Conservation (phyloP, 2,797 vertebrate species). For the Notoglanidium macrostoma region DNA sequence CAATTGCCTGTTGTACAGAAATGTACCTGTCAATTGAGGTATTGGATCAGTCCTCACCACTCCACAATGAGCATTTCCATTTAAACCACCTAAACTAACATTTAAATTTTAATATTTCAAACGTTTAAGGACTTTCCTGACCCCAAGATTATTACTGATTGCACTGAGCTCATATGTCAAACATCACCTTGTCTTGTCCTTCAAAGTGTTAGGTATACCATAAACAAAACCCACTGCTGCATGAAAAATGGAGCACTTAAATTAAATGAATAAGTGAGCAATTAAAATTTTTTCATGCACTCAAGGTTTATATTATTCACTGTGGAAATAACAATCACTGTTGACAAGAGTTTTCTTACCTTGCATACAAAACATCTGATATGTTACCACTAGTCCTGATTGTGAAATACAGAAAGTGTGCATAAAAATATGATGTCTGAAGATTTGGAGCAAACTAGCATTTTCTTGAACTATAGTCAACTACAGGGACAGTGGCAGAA, state of each 20-base stretch:
- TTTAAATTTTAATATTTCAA: conserved; percentile 3
- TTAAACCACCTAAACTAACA: conserved; percentile 9
- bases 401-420: not conserved
- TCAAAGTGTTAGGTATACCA: conserved; percentile 7
- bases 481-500: not conserved
- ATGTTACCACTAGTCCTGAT: not conserved
- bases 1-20: not conserved
- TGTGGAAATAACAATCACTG: not conserved
- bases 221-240: not conserved
- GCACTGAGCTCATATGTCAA: conserved; percentile 11
- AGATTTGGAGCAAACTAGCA: not conserved
- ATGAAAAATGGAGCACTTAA: not conserved
- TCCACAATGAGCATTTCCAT: conserved; percentile 1
- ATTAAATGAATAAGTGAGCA: not conserved
- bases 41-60: not conserved
- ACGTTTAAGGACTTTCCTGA: not conserved
- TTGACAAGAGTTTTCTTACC: conserved; percentile 17
- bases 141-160: not conserved
- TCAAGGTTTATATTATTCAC: not conserved
- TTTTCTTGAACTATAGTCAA: not conserved
- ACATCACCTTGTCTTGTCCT: not conserved
- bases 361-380: no score
- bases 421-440: not conserved
- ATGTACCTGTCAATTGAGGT: not conserved
- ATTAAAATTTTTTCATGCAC: not conserved